phyloP scores from a whole-genome alignment of 1,140 invertebrate genomes.

The Ceratina australensis region DNA sequence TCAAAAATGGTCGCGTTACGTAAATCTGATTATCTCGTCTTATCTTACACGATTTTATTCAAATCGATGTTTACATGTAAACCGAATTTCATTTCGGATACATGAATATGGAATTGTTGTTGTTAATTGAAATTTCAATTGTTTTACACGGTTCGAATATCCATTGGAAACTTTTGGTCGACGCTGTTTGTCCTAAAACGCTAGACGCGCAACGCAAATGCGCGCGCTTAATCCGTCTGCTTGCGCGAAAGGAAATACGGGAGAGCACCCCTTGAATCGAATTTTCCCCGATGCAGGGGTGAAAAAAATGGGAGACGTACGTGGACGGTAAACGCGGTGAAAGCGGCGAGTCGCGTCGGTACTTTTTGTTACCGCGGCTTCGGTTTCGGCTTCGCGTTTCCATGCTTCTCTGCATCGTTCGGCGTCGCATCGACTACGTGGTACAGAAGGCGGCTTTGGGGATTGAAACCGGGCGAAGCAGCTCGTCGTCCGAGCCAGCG shows the following conservation, averaged over 20 bases:
- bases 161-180: no score
- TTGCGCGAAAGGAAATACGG: conserved; percentile 6
- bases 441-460: conserved; percentile 1
- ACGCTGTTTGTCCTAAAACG: no score
- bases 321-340: conserved; percentile 23
- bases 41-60: no score
- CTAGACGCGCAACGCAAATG: no score
- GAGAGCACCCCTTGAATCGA: conserved; percentile 7
- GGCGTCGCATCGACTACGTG: conserved; percentile 16
- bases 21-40: no score
- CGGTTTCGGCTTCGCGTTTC: background rate
- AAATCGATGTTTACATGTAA: no score
- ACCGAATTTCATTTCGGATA: no score
- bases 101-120: no score
- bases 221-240: background rate
- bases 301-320: conserved; percentile 16
- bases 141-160: no score
- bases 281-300: conserved; percentile 19
- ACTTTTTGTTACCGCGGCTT: conserved; percentile 7
- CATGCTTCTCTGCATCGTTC: conserved; percentile 12
- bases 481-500: background rate
- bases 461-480: background rate
- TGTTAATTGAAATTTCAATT: no score
- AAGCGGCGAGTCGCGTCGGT: conserved; percentile 4
- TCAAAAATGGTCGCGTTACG: no score